phyloP scores from a whole-genome alignment of 2,888 invertebrate genomes.

The Eilema griseolum region DNA sequence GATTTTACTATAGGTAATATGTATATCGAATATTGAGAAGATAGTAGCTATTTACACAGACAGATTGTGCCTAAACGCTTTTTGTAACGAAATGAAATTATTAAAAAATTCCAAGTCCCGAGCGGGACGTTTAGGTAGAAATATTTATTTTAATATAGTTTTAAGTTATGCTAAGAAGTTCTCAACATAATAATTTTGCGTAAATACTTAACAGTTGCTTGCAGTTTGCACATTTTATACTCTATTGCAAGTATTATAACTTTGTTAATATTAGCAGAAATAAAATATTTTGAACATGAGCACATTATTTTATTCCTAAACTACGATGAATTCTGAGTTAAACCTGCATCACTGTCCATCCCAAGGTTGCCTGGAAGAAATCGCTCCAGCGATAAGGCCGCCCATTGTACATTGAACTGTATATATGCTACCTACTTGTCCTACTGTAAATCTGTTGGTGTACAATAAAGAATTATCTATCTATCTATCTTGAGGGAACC shows the following conservation, averaged over 20 bases:
- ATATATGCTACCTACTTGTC: too few relatives aligned
- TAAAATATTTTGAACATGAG: slow-evolving; percentile 48
- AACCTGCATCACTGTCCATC: too few relatives aligned
- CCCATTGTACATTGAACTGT: too few relatives aligned
- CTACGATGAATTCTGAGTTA: too few relatives aligned
- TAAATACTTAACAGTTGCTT: slow-evolving; percentile 35
- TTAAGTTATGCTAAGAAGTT: slow-evolving; percentile 45
- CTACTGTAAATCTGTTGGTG: too few relatives aligned
- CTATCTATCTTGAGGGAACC: too few relatives aligned
- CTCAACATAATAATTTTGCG: slow-evolving; percentile 36
- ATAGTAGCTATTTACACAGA: slow-evolving; percentile 41
- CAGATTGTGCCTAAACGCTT: slow-evolving; percentile 51
- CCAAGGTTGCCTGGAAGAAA: too few relatives aligned
- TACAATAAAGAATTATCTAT: too few relatives aligned
- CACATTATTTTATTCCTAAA: slow-evolving; percentile 6
- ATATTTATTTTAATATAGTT: slow-evolving; percentile 48
- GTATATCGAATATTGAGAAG: slow-evolving; percentile 10
- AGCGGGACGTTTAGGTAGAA: slow-evolving; percentile 21
- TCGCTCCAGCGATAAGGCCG: too few relatives aligned
- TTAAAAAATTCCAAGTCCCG: slow-evolving; percentile 42
- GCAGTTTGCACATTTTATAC: slow-evolving; percentile 54
- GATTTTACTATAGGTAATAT: background rate
- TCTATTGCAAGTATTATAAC: slow-evolving; percentile 32
- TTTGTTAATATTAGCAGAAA: slow-evolving; percentile 36
- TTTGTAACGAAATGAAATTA: slow-evolving; percentile 46